Conservation (phyloP, 1,140 invertebrate genomes). For the Drosophila kurseongensis region DNA sequence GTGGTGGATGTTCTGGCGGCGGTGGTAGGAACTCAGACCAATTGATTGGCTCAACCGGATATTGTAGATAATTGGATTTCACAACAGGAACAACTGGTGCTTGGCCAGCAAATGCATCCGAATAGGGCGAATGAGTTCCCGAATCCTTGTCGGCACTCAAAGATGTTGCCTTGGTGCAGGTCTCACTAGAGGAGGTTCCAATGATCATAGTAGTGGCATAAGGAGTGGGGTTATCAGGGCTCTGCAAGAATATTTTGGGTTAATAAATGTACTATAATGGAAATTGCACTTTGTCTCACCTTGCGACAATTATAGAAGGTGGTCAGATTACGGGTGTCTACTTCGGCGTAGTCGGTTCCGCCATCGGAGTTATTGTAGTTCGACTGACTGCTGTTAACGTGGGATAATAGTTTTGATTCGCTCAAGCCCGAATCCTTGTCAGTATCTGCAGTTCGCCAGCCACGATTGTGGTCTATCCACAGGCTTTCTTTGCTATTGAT, state of each 20-base stretch:
- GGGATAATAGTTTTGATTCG: conserved; percentile 88
- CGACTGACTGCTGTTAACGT: conserved; percentile 86
- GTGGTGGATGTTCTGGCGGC: conserved; percentile 92
- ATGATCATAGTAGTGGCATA: conserved; percentile 92
- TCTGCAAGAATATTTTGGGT: conserved; percentile 73
- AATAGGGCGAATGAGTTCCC: conserved; percentile 85
- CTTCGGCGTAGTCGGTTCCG: conserved; percentile 91
- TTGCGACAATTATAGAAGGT: conserved; percentile 91
- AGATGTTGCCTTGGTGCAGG: conserved; percentile 85
- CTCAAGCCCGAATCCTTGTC: conserved; percentile 87
- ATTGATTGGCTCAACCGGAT: conserved; percentile 87
- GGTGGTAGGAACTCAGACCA: conserved; percentile 92
- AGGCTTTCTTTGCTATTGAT: conserved; percentile 89
- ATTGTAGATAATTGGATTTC: conserved; percentile 85
- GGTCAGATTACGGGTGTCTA: conserved; percentile 90
- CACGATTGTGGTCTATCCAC: conserved; percentile 89
- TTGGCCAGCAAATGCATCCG: conserved; percentile 66
- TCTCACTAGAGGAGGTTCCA: conserved; percentile 86
- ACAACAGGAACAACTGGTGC: conserved; percentile 48
- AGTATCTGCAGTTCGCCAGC: conserved; percentile 89
- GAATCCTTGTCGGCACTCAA: conserved; percentile 85
- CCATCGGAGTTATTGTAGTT: conserved; percentile 85
- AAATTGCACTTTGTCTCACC: conserved; percentile 17
- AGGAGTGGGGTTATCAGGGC: conserved; percentile 90
- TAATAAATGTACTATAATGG: not conserved